A percentile compares a stretch with the other conserved stretches of the same genome.
Conservation (phyloP, 1,140 invertebrate genomes). For the Drosophila mauritiana region DNA sequence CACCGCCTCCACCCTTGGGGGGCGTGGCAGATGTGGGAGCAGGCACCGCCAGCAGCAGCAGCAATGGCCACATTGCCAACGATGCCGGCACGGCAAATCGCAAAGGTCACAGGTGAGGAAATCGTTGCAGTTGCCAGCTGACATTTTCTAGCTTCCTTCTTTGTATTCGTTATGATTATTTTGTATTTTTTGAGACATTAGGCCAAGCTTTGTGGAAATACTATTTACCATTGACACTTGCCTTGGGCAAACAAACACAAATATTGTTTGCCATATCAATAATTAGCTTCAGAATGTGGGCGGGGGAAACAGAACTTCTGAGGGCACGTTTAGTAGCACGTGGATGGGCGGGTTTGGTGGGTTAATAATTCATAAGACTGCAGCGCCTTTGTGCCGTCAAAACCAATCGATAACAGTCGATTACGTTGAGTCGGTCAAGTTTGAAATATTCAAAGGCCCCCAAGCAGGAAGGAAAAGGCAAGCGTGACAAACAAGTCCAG, state of each 20-base stretch:
- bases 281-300: constrained; percentile 24
- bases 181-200: constrained; percentile 46
- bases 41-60: constrained; percentile 19
- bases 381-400: constrained; percentile 36
- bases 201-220: constrained; percentile 13
- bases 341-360: constrained; percentile 15
- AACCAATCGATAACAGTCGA: constrained; percentile 59
- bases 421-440: constrained; percentile 62
- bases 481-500: constrained; percentile 59
- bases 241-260: constrained; percentile 26
- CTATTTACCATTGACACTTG: constrained; percentile 70
- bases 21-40: constrained; percentile 29
- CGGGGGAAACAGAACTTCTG: background rate
- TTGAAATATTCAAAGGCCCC: constrained; percentile 56
- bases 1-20: constrained; percentile 14
- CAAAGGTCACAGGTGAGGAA: constrained; percentile 81
- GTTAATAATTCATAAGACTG: constrained; percentile 60
- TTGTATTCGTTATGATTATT: background rate
- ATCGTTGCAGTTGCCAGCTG: constrained; percentile 54
- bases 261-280: constrained; percentile 33
- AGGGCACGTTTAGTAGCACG: constrained; percentile 34
- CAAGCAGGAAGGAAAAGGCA: constrained; percentile 15
- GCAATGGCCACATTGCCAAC: constrained; percentile 39
- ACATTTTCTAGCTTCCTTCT: constrained; percentile 5
- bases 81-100: constrained; percentile 73